Conservation (phyloP, 2,888 invertebrate genomes). For the Lepidocyrtinus sp. region DNA sequence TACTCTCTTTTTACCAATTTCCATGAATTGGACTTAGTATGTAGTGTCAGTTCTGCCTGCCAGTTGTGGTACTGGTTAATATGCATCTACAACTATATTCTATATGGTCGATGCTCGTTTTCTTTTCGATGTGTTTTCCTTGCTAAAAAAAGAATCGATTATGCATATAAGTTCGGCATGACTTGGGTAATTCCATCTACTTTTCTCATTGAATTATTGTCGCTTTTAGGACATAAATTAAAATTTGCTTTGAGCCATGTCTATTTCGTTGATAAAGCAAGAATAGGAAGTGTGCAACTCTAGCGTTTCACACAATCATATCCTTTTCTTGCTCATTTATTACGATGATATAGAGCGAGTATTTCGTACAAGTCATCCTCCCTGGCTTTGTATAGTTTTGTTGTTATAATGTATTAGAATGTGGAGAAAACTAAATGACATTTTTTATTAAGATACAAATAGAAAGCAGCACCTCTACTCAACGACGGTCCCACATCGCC, state of each 20-base stretch:
- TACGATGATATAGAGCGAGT: conserved; percentile 8
- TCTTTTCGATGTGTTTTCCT: not conserved
- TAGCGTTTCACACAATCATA: conserved; percentile 60
- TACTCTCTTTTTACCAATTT: conserved; percentile 69
- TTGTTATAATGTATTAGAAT: conserved; percentile 7
- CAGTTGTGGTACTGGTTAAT: conserved; percentile 21
- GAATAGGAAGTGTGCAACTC: conserved; percentile 54
- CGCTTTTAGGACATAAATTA: conserved; percentile 71
- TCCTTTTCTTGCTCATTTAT: conserved; percentile 44
- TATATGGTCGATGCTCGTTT: not conserved
- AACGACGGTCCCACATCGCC: conserved; percentile 9
- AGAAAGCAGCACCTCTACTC: conserved; percentile 1
- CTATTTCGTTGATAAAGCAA: conserved; percentile 60
- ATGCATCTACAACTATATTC: not conserved
- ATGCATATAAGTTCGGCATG: conserved; percentile 20
- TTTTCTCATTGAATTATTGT: conserved; percentile 70
- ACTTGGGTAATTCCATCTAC: conserved; percentile 63
- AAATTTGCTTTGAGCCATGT: conserved; percentile 70
- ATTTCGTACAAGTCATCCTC: conserved; percentile 15
- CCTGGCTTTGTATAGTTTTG: not conserved
- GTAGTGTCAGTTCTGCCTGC: conserved; percentile 14
- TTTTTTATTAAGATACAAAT: conserved; percentile 10
- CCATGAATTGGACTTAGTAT: conserved; percentile 58
- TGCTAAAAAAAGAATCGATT: conserved; percentile 17
- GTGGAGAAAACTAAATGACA: conserved; percentile 15